These are phyloP conservation scores for Drosophila anomelani DNA, from an alignment of 2,888 invertebrate genomes.

Conservation along the genomic window DNA sequence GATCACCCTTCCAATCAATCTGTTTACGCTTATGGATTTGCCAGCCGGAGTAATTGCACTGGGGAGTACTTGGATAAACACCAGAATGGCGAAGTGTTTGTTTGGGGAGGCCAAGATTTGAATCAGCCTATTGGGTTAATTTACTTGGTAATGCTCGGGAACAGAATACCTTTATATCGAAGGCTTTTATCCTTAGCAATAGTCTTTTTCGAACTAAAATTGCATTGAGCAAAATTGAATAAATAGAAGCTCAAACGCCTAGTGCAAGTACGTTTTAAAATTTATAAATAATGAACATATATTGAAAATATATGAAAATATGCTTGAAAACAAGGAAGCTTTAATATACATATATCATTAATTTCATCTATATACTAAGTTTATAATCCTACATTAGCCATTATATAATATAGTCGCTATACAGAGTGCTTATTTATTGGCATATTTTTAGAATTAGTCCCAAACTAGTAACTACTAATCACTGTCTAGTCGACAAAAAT, in stretches of 20 bases:
- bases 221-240: too few relatives aligned
- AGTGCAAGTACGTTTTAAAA: too few relatives aligned
- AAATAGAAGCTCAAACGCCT: too few relatives aligned
- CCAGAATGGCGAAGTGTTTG: not conserved
- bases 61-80: conserved; percentile 4
- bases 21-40: conserved; percentile 34
- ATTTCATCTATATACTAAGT: too few relatives aligned
- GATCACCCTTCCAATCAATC: conserved; percentile 41
- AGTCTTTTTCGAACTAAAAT: not conserved
- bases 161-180: not conserved
- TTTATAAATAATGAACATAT: not conserved
- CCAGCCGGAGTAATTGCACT: conserved; percentile 6
- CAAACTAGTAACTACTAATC: not conserved
- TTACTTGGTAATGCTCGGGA: not conserved
- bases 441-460: not conserved
- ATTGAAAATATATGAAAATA: not conserved
- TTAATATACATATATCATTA: not conserved
- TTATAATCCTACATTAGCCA: not conserved
- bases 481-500: not conserved
- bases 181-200: not conserved
- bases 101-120: not conserved
- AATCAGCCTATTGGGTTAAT: not conserved
- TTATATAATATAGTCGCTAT: not conserved
- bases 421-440: not conserved
- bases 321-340: not conserved